phyloP scores from a whole-genome alignment of 64 coral and sea anemone species.

The Stichodactyla helianthus region DNA sequence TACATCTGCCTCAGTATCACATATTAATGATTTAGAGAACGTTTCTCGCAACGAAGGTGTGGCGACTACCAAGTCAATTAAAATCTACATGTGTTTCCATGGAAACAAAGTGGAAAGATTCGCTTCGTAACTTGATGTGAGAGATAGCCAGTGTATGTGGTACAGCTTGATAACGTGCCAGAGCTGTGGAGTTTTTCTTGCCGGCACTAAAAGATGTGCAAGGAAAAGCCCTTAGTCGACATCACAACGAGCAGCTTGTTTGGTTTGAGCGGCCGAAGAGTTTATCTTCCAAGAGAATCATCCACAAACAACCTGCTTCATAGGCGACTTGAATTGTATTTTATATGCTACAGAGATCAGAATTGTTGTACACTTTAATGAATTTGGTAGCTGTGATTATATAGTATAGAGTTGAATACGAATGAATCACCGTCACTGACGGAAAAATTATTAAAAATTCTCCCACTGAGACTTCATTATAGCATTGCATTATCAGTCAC shows the following conservation, averaged over 20 bases:
- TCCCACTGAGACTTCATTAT: background rate
- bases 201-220: no score
- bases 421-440: no score
- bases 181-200: background rate
- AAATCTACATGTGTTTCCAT: background rate
- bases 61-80: background rate
- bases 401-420: no score
- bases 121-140: background rate
- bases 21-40: slow-evolving; percentile 31
- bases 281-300: background rate
- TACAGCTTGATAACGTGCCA: background rate
- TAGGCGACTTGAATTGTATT: background rate
- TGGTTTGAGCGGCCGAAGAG: background rate
- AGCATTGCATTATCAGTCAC: background rate
- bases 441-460: background rate
- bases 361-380: background rate
- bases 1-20: slow-evolving; percentile 67
- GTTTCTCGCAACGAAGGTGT: slow-evolving; percentile 11
- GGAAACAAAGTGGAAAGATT: background rate
- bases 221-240: background rate
- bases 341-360: no score
- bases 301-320: background rate
- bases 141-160: background rate
- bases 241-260: background rate
- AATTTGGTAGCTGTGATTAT: no score